These are phyloP conservation scores for Tichodroma muraria DNA, from an alignment of 2,113 vertebrate genomes.

Conservation along the genomic window DNA sequence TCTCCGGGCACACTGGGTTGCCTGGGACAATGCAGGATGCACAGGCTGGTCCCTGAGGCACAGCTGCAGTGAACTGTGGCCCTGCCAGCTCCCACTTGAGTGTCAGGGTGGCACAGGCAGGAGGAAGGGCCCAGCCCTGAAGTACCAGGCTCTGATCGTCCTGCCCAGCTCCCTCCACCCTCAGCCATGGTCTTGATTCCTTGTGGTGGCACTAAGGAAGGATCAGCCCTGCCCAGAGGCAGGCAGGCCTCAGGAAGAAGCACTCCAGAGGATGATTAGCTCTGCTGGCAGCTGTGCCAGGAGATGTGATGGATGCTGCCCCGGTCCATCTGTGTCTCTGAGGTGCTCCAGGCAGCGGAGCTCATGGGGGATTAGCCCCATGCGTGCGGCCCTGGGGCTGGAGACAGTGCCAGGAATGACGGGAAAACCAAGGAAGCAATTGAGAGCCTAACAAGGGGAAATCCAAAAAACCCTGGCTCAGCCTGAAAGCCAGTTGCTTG, in stretches of 20 bases:
- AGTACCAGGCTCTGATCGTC: neutral
- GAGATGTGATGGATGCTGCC: neutral
- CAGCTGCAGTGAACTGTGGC: neutral
- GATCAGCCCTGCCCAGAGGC: neutral
- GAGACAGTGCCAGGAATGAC: neutral
- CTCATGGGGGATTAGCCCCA: neutral
- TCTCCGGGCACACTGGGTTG: neutral
- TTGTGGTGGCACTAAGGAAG: neutral
- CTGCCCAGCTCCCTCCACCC: neutral
- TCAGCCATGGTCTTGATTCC: neutral
- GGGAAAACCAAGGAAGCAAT: constrained; percentile 5
- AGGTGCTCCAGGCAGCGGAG: neutral
- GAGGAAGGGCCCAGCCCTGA: neutral
- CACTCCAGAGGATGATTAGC: neutral
- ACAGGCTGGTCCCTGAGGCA: neutral
- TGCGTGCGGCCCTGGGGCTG: neutral
- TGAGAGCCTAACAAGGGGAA: neutral
- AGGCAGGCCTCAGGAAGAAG: neutral
- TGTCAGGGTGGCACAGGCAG: neutral
- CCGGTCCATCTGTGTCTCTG: neutral
- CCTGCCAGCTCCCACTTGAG: neutral
- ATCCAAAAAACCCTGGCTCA: neutral
- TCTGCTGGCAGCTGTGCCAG: constrained; percentile 1
- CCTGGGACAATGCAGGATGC: accelerated
- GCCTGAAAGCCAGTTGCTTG: neutral